Conservation (phyloP, 2,888 invertebrate species). For the Nemotelus pantherinus region DNA sequence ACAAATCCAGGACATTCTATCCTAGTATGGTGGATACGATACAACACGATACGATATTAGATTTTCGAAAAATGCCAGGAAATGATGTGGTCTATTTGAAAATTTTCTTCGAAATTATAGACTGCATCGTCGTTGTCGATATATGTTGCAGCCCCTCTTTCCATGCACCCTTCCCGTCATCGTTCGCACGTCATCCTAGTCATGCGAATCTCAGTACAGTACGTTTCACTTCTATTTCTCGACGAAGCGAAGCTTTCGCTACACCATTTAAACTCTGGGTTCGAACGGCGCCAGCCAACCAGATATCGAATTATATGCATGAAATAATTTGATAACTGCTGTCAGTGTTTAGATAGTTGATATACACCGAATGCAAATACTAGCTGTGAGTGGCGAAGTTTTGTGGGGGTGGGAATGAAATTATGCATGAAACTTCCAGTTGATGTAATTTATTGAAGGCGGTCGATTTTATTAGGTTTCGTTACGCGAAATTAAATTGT, state of each 20-base stretch:
- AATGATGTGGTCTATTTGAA: conserved; percentile 34
- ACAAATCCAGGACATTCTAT: conserved; percentile 12
- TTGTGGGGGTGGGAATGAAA: no score
- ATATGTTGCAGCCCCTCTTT: no score
- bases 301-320: conserved; percentile 33
- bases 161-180: not conserved
- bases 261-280: no score
- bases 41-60: not conserved
- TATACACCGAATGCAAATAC: not conserved
- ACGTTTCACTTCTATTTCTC: not conserved
- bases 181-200: conserved; percentile 17
- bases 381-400: no score
- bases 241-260: not conserved
- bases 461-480: conserved; percentile 5
- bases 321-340: conserved; percentile 36
- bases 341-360: conserved; percentile 39
- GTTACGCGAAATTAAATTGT: conserved; percentile 10
- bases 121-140: conserved; percentile 19
- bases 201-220: conserved; percentile 6
- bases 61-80: conserved; percentile 30
- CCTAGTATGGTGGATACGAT: not conserved
- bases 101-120: conserved; percentile 27
- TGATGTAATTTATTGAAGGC: not conserved
- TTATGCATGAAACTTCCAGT: no score
- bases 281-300: no score